Base-by-base conservation (phyloP, 2,888 invertebrate species). In the Dryocosmus kuriphilus region DNA sequence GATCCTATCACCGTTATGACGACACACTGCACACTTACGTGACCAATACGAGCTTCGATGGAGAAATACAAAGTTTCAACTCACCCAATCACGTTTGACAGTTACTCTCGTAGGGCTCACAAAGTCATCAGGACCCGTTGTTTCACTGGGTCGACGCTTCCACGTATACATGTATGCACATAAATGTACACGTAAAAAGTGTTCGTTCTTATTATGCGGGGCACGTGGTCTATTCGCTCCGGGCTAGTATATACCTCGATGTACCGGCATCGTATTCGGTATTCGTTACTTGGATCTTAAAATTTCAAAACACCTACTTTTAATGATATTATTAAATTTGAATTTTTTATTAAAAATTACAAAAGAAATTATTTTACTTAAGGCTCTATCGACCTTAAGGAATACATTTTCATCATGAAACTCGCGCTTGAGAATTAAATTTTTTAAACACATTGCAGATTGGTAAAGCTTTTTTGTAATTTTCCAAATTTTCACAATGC, bases 221-320 rank as follows among this genome's bases (percentile, higher is more conserved):
- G 57, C 80, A 82, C 81, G 82, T 82, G 82, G 79, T 78, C 61
- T 41, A 63, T 76, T 63, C 55, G 76, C 82, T 81, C 80, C 81
- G 60, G 75, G 83, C 80, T 81, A 82, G 79, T 82, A 83, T 46
- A 30, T 27, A 84, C 84, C 84, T 84, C 82, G 84, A 85, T 85
- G 84, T 84, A 84, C 82, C 83, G 83, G 76, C 73, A 79, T 35
- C 6, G 6, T 35, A 14, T 46, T 67, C n/a, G n/a, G n/a, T n/a
- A n/a, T n/a, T n/a, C n/a, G n/a, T n/a, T n/a, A n/a, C n/a, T n/a
- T n/a, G n/a, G n/a, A n/a, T n/a, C n/a, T n/a, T n/a, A n/a, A n/a
- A n/a, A n/a, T n/a, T n/a, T n/a, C n/a, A n/a, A n/a, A n/a, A n/a
- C n/a, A n/a, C n/a, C n/a, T n/a, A n/a, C n/a, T n/a, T n/a, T n/a